phyloP scores from a whole-genome alignment of 2,797 vertebrate species.

The Lithobates sylvaticus region DNA sequence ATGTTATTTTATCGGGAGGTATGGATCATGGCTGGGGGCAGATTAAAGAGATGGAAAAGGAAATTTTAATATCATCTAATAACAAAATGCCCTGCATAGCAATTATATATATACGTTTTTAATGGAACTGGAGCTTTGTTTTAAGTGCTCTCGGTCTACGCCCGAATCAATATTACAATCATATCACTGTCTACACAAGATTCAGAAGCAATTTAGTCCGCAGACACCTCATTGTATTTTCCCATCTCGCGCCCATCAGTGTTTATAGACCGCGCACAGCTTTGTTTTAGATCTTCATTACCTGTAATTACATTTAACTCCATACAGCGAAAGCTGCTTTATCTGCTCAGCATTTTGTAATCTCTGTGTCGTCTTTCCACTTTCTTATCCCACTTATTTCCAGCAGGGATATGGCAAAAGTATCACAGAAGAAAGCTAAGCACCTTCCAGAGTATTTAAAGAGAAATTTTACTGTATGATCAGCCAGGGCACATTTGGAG shows the following conservation, averaged over 20 bases:
- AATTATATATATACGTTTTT: too few species aligned
- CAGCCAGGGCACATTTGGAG: too few species aligned
- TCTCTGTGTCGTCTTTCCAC: background rate
- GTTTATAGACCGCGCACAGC: slow-evolving; percentile 19
- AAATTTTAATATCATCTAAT: too few species aligned
- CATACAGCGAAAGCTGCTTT: background rate
- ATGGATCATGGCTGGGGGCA: background rate
- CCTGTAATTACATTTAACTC: slow-evolving; percentile 32
- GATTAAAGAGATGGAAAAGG: too few species aligned
- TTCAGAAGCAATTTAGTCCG: slow-evolving; percentile 15
- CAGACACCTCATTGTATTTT: slow-evolving; percentile 31
- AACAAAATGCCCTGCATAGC: too few species aligned
- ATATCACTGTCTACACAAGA: slow-evolving; percentile 30
- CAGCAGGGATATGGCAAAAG: background rate
- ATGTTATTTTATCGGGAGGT: background rate
- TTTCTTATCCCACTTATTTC: background rate
- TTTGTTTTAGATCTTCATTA: slow-evolving; percentile 10
- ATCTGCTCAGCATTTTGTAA: background rate
- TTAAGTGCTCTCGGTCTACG: slow-evolving; percentile 10
- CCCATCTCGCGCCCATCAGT: background rate
- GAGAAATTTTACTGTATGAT: too few species aligned
- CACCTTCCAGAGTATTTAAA: too few species aligned
- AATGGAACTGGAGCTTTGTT: background rate
- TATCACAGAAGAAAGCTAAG: background rate
- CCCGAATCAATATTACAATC: slow-evolving; percentile 47